Evolutionary conservation across 2,797 vertebrate species (phyloP).

Genomic region (Muscicapa striata): DNA sequence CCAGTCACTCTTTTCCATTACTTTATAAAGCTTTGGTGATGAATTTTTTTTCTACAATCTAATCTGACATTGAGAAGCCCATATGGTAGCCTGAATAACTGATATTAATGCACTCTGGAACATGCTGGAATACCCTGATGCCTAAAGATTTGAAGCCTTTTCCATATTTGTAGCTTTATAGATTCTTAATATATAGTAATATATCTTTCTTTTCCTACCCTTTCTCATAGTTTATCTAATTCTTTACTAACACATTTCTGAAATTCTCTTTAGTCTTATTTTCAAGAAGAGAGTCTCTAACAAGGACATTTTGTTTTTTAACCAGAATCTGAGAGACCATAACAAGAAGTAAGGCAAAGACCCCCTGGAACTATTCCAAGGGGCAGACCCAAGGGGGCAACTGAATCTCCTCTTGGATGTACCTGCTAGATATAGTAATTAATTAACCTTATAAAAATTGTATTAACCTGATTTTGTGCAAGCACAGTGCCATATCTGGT

Average conservation of each 20-base stretch:
- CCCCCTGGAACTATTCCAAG: background rate
- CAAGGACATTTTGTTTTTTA: background rate
- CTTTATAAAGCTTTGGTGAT: background rate
- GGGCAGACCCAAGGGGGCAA: background rate
- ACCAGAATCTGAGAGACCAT: background rate
- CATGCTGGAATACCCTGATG: background rate
- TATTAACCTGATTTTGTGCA: background rate
- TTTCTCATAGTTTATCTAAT: background rate
- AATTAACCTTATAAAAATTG: background rate
- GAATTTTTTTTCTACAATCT: background rate
- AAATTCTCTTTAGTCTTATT: background rate
- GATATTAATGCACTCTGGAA: background rate
- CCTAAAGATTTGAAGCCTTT: background rate
- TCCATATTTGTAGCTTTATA: background rate
- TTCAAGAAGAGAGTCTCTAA: background rate
- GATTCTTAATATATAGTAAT: background rate
- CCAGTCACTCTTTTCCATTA: background rate
- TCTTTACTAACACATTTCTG: background rate
- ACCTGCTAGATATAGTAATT: no score
- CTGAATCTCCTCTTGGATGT: background rate
- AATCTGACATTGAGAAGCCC: background rate
- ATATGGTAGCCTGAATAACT: background rate
- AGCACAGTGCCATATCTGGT: fast-evolving
- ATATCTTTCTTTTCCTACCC: background rate
- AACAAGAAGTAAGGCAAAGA: background rate